Percentiles rank a stretch among this genome's conserved stretches.
Evolutionary conservation across 2,888 invertebrate genomes (phyloP).

Genomic region (Exephanes ischioxanthus): DNA sequence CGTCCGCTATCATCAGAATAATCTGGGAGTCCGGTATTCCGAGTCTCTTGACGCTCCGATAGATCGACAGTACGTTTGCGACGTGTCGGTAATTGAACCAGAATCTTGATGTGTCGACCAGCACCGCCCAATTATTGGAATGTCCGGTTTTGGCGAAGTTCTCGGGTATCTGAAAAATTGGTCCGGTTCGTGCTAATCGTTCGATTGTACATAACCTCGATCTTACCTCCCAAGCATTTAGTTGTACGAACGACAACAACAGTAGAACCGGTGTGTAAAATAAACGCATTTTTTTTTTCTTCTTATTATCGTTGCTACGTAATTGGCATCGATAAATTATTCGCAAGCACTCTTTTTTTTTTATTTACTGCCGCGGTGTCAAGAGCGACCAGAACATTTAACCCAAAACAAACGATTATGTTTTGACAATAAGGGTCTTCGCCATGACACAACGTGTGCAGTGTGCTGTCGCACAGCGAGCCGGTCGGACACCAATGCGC

Average conservation of each 20-base stretch:
- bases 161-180: constrained; percentile 85
- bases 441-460: too few species aligned
- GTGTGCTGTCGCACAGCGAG: too few species aligned
- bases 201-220: background rate
- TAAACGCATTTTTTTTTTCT: background rate
- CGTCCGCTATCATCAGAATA: constrained; percentile 99
- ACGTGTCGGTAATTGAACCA: constrained; percentile 99
- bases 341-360: background rate
- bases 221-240: constrained; percentile 16
- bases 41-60: constrained; percentile 98
- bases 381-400: background rate
- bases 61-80: constrained; percentile 99
- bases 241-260: background rate
- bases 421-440: background rate
- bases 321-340: background rate
- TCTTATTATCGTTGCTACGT: background rate
- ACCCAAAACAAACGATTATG: background rate
- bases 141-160: constrained; percentile 90
- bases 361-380: background rate
- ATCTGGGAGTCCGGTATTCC: constrained; percentile 99
- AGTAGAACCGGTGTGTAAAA: background rate
- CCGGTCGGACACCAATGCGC: too few species aligned
- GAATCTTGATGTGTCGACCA: constrained; percentile 99
- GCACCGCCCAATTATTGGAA: constrained; percentile 99
- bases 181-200: background rate